Base-by-base conservation (phyloP, 1,140 invertebrate species). In the Papilio dardanus region DNA sequence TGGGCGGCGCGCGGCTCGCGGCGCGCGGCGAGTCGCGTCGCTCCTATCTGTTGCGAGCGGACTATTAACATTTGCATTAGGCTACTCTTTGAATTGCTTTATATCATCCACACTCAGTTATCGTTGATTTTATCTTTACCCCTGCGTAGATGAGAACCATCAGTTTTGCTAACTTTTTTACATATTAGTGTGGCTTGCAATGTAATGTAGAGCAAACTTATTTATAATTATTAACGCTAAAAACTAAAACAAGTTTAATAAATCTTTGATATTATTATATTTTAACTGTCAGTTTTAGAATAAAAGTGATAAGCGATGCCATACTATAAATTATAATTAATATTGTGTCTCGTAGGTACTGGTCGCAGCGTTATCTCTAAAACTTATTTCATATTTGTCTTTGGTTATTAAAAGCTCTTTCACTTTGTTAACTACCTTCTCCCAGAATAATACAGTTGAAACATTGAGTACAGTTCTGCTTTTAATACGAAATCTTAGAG, bases 31-130 rank as follows among this genome's bases (percentile, higher is more conserved):
- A 84, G 88, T 93, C 89, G 84, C 84, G 88, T 93, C 89, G 85
- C 78, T 80, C 81, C 86, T 90, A 93, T 90, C 89, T 93, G 91
- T 91, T 91, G 90, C 89, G 83, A 85, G 7, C 62, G 78, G 76
- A 82, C 89, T 87, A 91, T 91, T 92, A 90, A 87, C 86, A 88
- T 89, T 90, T 86, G 85, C 85, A 88, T 92, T 91, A 92, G 90
- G 81, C 85, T 77, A 85, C 78, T 74, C 79, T 75, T 81, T 78
- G 76, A 77, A 82, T 76, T 75, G 46, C 66, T 78, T 65, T 35
- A 19, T 62, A 37, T 30, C 76, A 33, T 68, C 24, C 33, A 35
- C 67, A 58, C 24, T 14, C 40, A 75, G 33, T 69, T 66, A 21
- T 68, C 24, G 19, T 21, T 12, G n/a, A 21, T 66, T 66, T 33